Evolutionary conservation across 1,140 invertebrate species (phyloP).

Genomic region (Pomacea maculata): DNA sequence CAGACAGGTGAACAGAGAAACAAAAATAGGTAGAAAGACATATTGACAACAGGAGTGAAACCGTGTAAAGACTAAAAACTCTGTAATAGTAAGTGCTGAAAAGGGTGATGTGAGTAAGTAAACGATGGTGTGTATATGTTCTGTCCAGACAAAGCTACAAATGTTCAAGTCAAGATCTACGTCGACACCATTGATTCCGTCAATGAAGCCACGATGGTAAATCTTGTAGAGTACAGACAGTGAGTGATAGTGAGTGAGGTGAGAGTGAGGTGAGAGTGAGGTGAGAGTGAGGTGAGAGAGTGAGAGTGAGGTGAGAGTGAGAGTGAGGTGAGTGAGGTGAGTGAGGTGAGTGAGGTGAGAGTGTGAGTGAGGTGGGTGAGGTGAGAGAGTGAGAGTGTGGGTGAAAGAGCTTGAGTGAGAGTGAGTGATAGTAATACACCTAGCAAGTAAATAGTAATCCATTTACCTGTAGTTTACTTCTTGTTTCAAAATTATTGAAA

Average conservation of each 20-base stretch:
- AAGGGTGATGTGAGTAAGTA: not conserved
- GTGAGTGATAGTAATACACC: not conserved
- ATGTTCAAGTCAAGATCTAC: conserved; percentile 44
- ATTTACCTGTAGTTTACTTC: not conserved
- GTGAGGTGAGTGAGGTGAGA: not conserved
- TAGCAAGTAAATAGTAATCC: not conserved
- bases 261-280: not conserved
- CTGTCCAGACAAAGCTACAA: conserved; percentile 44
- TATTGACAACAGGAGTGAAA: not conserved
- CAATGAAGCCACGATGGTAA: conserved; percentile 57
- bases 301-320: not conserved
- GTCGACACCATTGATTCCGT: conserved; percentile 55
- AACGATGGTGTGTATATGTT: not conserved
- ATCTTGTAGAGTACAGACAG: not conserved
- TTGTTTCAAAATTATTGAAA: not conserved
- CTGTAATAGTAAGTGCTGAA: not conserved
- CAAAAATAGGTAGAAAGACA: not conserved
- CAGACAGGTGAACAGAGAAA: not conserved
- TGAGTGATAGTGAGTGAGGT: not conserved
- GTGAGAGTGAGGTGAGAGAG: not conserved
- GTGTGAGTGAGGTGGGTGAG: not conserved
- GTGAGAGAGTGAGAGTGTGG: not conserved
- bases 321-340: not conserved
- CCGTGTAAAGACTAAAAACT: not conserved
- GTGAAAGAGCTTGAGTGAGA: not conserved